Evolutionary conservation across 1,140 invertebrate genomes (phyloP), one percentile per base, ranked within the genome.

Genomic region (Amyelois transitella): DNA sequence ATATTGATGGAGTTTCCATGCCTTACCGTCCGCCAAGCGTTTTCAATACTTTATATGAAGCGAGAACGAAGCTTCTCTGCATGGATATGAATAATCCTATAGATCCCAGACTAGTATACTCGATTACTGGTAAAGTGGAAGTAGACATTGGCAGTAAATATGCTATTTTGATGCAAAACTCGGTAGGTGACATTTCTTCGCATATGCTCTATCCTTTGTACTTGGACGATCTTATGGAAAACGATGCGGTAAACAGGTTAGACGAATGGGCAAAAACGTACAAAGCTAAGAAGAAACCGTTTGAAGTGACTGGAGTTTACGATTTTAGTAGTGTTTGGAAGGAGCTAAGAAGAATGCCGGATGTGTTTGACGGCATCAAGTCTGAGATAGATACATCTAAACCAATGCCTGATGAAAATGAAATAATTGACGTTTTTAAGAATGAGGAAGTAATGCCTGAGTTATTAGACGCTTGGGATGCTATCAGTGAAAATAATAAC

Each of bases 21-120:
- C 81, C 85, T 0, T 88, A 79, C 43, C 70, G 81, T 1, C 81
- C 81, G 2, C 82, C 81, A 0, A 81, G 64, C 51, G 66, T 88
- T 32, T 43, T 81, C 17, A 56, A 65, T 18, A 67, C 73, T 0
- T 64, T 83, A 12, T 61, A 71, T n/a, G 66, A 65, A 44, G 80
- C 85, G 2, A 64, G 66, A 24, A n/a, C 64, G 50, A 69, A 72
- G 28, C 58, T 67, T 58, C 65, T 76, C 0, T 88, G 78, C 22
- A 64, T 53, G 51, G 69, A 83, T 60, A 12, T 81, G 8, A 65
- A 79, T 44, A 79, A 78, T 43, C 73, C 81, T 0, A 66, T 86
- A 43, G 68, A 81, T 8, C 38, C 22, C 14, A 68, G 85, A 45
- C 38, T 88, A 1, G 53, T 55, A 14, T 74, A 68, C 2, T 51